Conservation (phyloP, 1,140 invertebrate genomes). For the Brachionus sp. region DNA sequence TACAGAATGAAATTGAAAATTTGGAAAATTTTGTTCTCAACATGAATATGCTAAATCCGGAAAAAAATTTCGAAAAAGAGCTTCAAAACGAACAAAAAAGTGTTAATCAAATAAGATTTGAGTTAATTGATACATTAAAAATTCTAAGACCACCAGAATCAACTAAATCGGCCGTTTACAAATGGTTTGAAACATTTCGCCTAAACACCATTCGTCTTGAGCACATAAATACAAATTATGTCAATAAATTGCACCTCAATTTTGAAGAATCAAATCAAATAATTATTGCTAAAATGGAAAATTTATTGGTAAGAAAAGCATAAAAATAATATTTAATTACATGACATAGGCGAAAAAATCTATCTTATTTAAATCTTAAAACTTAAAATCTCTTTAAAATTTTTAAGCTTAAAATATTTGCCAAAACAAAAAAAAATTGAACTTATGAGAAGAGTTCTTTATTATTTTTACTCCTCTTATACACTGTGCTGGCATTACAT, state of each 20-base stretch:
- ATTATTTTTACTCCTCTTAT: too few relatives aligned
- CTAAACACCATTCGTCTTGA: slow-evolving; percentile 52
- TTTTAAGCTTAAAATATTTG: too few relatives aligned
- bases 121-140: slow-evolving; percentile 53
- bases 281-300: slow-evolving; percentile 53
- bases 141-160: slow-evolving; percentile 56
- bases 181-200: slow-evolving; percentile 55
- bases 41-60: slow-evolving; percentile 51
- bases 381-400: too few relatives aligned
- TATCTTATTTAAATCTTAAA: too few relatives aligned
- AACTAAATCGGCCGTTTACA: slow-evolving; percentile 55
- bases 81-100: slow-evolving; percentile 52
- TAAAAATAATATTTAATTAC: slow-evolving; percentile 55
- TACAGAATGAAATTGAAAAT: slow-evolving; percentile 53
- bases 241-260: slow-evolving; percentile 7
- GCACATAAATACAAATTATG: slow-evolving; percentile 43
- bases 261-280: slow-evolving; percentile 42
- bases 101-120: slow-evolving; percentile 51
- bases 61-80: slow-evolving; percentile 48
- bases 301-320: slow-evolving; percentile 51
- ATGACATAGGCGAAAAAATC: too few relatives aligned
- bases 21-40: slow-evolving; percentile 53
- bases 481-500: too few relatives aligned
- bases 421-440: too few relatives aligned
- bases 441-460: too few relatives aligned